Base-by-base conservation (phyloP, 1,140 invertebrate species). In the Dinoponera quadriceps region DNA sequence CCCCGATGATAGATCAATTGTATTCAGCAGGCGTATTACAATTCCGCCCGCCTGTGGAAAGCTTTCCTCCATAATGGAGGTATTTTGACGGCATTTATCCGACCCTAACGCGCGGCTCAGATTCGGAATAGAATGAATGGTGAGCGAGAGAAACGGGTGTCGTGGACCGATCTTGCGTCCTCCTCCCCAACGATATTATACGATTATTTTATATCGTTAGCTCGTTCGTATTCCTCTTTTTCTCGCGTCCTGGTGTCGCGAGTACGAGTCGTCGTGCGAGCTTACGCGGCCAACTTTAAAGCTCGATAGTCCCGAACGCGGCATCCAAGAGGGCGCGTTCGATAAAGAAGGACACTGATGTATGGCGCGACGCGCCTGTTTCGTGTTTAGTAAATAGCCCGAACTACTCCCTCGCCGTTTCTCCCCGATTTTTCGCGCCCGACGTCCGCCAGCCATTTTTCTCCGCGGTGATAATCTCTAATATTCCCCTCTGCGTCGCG, bases 301-400 rank as follows among this genome's bases (percentile, higher is more conserved):
- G 75, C 66, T 60, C 86, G 86, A 84, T 87, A 85, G 85, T 90
- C 86, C 87, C 65, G 82, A 88, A 87, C 71, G 87, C 57, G 83
- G 55, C 83, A 85, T 88, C 84, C 81, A 66, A 80, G 89, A 89
- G 88, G 83, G 2, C 38, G 38, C 85, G 72, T 72, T 80, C 65
- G 82, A 87, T 88, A 89, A 90, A 90, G 90, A 88, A 83, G 71
- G 87, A 90, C 83, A 85, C 90, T 92, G 91, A 92, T 91, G 90
- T 91, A 92, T 90, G 87, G 85, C 72, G 78, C 65, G 91, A 84
- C 92, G 91, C 87, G 90, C 88, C 90, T 89, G 90, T 92, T 92
- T 78, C 89, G 86, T 92, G 92, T 92, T 93, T 93, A 91, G 88
- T 92, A 93, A 93, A 93, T 91, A 92, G 90, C 87, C n/a, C 85